Conservation (phyloP, 2,113 vertebrate species). For the Mola mola region DNA sequence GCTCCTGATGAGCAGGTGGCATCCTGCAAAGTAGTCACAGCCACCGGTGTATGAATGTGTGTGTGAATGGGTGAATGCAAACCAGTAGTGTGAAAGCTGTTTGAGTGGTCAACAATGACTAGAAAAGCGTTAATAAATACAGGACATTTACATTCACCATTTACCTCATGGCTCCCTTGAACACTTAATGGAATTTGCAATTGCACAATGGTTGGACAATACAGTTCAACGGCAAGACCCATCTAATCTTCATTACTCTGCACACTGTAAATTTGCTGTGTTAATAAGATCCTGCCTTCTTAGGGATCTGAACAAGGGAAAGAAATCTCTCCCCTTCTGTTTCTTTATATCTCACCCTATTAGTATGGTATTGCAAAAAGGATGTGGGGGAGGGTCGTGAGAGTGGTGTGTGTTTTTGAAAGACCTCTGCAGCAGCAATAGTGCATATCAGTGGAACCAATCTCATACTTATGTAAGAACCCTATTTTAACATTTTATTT, state of each 20-base stretch:
- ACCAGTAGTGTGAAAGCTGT: no score
- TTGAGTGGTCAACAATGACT: no score
- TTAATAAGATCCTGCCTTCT: slow-evolving; percentile 79
- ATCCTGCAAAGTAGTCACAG: no score
- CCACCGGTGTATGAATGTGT: no score
- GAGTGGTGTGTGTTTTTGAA: slow-evolving; percentile 38
- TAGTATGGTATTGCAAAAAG: slow-evolving; percentile 25
- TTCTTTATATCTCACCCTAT: slow-evolving; percentile 36
- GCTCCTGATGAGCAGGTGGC: no score
- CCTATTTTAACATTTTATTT: slow-evolving; percentile 74
- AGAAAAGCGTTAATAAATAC: neutral
- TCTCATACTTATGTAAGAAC: slow-evolving; percentile 81
- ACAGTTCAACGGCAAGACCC: slow-evolving; percentile 78
- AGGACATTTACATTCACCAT: no score
- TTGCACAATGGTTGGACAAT: slow-evolving; percentile 74
- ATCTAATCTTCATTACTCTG: slow-evolving; percentile 78
- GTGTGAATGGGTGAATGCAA: no score
- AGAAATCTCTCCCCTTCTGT: slow-evolving; percentile 62
- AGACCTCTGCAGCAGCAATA: slow-evolving; percentile 68
- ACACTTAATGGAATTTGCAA: slow-evolving; percentile 78
- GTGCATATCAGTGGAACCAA: slow-evolving; percentile 61
- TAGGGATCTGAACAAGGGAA: slow-evolving; percentile 72
- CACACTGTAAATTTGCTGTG: slow-evolving; percentile 71
- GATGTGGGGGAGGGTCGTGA: slow-evolving; percentile 4
- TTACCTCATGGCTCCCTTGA: slow-evolving; percentile 58